Conservation (phyloP, 2,797 vertebrate species). For the Thunnus albacares region DNA sequence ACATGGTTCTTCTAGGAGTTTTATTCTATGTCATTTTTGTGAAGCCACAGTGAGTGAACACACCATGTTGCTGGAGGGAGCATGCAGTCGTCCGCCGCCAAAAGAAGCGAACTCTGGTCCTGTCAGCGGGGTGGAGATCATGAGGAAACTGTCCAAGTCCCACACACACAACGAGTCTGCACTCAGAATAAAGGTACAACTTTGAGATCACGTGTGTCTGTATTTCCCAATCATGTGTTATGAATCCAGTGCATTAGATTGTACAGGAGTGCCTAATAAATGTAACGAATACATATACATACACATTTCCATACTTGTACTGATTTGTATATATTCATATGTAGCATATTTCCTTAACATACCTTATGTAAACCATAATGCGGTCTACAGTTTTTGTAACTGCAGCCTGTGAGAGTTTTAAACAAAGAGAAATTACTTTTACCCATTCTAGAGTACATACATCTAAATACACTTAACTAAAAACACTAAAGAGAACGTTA, state of each 20-base stretch:
- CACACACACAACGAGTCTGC: conserved; percentile 95
- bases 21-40: conserved; percentile 70
- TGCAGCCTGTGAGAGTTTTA: background rate
- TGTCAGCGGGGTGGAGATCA: conserved; percentile 97
- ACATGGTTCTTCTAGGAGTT: conserved; percentile 42
- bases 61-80: conserved; percentile 96
- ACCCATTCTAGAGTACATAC: too few species aligned
- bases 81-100: conserved; percentile 90
- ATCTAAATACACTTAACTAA: background rate
- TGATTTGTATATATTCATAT: background rate
- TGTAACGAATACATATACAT: background rate
- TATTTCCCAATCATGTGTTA: background rate
- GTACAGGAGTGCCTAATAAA: background rate
- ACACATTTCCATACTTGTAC: background rate
- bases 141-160: conserved; percentile 98
- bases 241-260: background rate
- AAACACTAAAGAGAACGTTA: background rate
- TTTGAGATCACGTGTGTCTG: background rate
- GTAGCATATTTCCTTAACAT: background rate
- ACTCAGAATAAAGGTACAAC: conserved; percentile 94
- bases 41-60: conserved; percentile 98
- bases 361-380: background rate
- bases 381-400: background rate
- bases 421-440: too few species aligned
- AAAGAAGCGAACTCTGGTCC: conserved; percentile 91